A percentile compares a stretch with the other conserved stretches of the same genome.
These are phyloP conservation scores for Eupleurogrammus muticus DNA, from an alignment of 2,797 vertebrate species.

Conservation along the genomic window DNA sequence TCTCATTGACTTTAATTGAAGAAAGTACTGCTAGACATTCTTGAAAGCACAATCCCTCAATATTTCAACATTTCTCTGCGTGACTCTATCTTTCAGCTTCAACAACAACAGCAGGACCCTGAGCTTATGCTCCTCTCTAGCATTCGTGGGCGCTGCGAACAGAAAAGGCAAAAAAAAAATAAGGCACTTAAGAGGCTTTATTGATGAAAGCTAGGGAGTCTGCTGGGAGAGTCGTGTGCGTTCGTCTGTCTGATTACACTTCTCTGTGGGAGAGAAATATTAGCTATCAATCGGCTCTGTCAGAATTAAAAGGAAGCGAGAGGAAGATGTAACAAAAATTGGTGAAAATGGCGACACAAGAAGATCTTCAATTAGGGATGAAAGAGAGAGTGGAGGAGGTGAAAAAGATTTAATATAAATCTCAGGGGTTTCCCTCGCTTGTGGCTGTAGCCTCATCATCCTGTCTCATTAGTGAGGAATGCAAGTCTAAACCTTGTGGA, in stretches of 20 bases:
- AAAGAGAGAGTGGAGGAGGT: conserved; percentile 34
- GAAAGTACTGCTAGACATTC: conserved; percentile 11
- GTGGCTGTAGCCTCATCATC: conserved; percentile 32
- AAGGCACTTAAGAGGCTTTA: conserved; percentile 43
- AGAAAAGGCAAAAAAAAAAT: conserved; percentile 18
- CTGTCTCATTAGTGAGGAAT: conserved; percentile 43
- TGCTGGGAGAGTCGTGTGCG: conserved; percentile 33
- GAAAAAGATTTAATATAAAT: conserved; percentile 33
- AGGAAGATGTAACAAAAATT: conserved; percentile 44
- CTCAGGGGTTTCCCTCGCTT: conserved; percentile 39
- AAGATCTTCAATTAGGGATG: conserved; percentile 39
- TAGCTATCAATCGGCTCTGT: conserved; percentile 55
- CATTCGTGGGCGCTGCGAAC: conserved; percentile 22
- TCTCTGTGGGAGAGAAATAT: conserved; percentile 41
- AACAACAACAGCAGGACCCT: not conserved
- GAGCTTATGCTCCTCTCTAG: not conserved
- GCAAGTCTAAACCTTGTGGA: not conserved
- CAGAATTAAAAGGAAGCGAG: conserved; percentile 44
- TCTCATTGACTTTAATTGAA: conserved; percentile 24
- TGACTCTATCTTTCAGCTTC: conserved; percentile 14
- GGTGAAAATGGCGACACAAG: conserved; percentile 39
- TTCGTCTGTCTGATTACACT: conserved; percentile 26
- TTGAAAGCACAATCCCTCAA: conserved; percentile 11
- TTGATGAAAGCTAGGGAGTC: conserved; percentile 56
- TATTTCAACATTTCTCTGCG: conserved; percentile 25